Base-by-base conservation (phyloP, 1,140 invertebrate species). In the Cephus cinctus region DNA sequence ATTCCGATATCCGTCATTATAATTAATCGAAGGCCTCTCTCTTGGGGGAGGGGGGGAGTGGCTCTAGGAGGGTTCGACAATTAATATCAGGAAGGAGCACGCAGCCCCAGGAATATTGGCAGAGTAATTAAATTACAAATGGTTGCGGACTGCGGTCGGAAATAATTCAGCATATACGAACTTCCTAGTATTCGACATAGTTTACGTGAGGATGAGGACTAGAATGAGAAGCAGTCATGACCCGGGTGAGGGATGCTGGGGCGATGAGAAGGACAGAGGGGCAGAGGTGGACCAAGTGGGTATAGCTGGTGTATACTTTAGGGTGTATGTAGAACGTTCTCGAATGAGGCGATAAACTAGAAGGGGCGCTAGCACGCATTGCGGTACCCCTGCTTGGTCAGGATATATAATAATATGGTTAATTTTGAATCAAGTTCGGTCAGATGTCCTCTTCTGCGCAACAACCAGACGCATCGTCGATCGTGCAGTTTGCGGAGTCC, bases 41-140 rank as follows among this genome's bases (percentile, higher is more conserved):
- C n/a, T n/a, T n/a, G n/a, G n/a, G n/a, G n/a, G n/a, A n/a, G n/a
- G n/a, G n/a, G n/a, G n/a, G n/a, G n/a, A n/a, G n/a, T n/a, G n/a
- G n/a, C n/a, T n/a, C n/a, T n/a, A n/a, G n/a, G n/a, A n/a, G n/a
- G n/a, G n/a, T n/a, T n/a, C n/a, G n/a, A n/a, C n/a, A n/a, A n/a
- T n/a, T n/a, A n/a, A n/a, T n/a, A n/a, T n/a, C n/a, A n/a, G n/a
- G n/a, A n/a, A n/a, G n/a, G n/a, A n/a, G n/a, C n/a, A n/a, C n/a
- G n/a, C n/a, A n/a, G n/a, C n/a, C n/a, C n/a, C n/a, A n/a, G n/a
- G n/a, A n/a, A n/a, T n/a, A 69, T 67, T 62, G 61, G 59, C 57
- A 38, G 42, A 57, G 60, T 71, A 69, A 73, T 72, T 69, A 63
- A 71, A 71, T 73, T 65, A 69, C 65, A 60, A 66, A 57, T 59